A percentile compares a stretch with the other conserved stretches of the same genome.
Evolutionary conservation across 2,113 vertebrate genomes (phyloP).

Genomic region (Chaenocephalus aceratus): DNA sequence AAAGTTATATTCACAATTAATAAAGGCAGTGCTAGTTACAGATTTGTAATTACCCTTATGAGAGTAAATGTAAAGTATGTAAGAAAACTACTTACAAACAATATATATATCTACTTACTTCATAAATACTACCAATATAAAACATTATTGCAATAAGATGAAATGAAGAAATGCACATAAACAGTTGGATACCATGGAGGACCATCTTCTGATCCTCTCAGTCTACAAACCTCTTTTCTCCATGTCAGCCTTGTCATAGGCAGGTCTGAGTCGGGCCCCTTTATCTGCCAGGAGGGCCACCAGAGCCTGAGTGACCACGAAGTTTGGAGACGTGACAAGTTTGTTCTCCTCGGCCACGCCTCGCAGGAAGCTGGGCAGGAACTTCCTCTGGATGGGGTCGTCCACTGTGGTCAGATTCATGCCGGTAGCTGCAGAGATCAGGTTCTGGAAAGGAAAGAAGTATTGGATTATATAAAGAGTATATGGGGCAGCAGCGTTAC

Average conservation of each 20-base stretch:
- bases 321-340: constrained; percentile 96
- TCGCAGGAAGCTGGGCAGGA: constrained; percentile 95
- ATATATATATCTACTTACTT: background rate
- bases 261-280: constrained; percentile 92
- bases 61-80: background rate
- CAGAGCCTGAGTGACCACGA: constrained; percentile 97
- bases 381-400: constrained; percentile 96
- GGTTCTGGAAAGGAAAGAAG: constrained; percentile 83
- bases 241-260: constrained; percentile 93
- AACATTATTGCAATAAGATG: background rate
- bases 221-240: constrained; percentile 93
- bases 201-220: background rate
- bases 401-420: constrained; percentile 97
- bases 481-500: background rate
- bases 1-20: background rate
- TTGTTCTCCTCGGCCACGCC: constrained; percentile 97
- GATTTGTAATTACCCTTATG: background rate
- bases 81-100: background rate
- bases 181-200: background rate
- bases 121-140: background rate
- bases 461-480: background rate
- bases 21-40: background rate
- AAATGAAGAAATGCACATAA: background rate
- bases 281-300: constrained; percentile 96
- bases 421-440: constrained; percentile 97